These are phyloP conservation scores for Ataeniobius toweri DNA, from an alignment of 2,797 vertebrate genomes.

Conservation along the genomic window DNA sequence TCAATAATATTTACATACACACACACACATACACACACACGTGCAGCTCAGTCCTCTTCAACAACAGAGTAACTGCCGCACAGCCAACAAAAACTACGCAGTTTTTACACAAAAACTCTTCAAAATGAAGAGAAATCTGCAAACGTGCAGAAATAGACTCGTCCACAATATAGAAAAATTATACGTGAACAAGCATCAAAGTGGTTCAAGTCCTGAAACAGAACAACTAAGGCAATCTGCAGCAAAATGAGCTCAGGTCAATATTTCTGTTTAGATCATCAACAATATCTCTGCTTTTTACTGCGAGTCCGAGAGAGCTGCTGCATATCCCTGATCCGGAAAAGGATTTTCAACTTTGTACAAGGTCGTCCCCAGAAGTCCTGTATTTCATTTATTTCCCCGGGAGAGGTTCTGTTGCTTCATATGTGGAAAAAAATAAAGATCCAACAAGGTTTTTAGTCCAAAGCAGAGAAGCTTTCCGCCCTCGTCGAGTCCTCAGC, in stretches of 20 bases:
- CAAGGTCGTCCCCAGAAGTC: slow-evolving; percentile 61
- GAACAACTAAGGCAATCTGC: slow-evolving; percentile 83
- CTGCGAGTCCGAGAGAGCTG: slow-evolving; percentile 64
- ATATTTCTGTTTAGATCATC: slow-evolving; percentile 57
- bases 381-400: slow-evolving; percentile 64
- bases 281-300: slow-evolving; percentile 62
- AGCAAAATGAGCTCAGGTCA: slow-evolving; percentile 69
- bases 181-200: slow-evolving; percentile 81
- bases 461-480: slow-evolving; percentile 71
- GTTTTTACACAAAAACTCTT: slow-evolving; percentile 80
- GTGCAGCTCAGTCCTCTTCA: slow-evolving; percentile 75
- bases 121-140: slow-evolving; percentile 85
- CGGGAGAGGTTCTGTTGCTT: slow-evolving; percentile 45
- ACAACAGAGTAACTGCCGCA: slow-evolving; percentile 80
- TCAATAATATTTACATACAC: slow-evolving; percentile 80
- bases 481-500: slow-evolving; percentile 59
- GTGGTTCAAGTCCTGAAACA: slow-evolving; percentile 79
- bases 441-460: slow-evolving; percentile 66
- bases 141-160: slow-evolving; percentile 81
- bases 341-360: slow-evolving; percentile 63
- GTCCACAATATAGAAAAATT: slow-evolving; percentile 84
- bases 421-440: slow-evolving; percentile 47
- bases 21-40: slow-evolving; percentile 53
- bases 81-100: slow-evolving; percentile 49
- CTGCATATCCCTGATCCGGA: slow-evolving; percentile 64